These are phyloP conservation scores for Drosophila repleta DNA, from an alignment of 1,140 invertebrate genomes.

Conservation along the genomic window DNA sequence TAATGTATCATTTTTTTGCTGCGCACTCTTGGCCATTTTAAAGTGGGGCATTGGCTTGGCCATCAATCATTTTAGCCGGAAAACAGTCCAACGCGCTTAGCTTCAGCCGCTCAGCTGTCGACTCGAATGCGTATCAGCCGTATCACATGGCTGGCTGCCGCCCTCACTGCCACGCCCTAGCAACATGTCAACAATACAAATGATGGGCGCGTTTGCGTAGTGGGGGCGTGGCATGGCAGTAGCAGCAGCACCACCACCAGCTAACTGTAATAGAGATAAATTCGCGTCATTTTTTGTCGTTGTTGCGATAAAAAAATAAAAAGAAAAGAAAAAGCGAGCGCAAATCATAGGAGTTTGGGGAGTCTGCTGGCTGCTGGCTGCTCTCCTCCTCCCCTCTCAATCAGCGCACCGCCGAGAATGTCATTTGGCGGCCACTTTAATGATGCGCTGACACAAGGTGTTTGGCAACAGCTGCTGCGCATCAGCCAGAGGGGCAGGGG, in stretches of 20 bases:
- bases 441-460: constrained; percentile 60
- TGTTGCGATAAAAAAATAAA: constrained; percentile 65
- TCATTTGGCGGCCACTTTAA: constrained; percentile 75
- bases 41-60: constrained; percentile 66
- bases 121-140: constrained; percentile 66
- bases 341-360: constrained; percentile 4
- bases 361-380: not conserved
- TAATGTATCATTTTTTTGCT: constrained; percentile 8
- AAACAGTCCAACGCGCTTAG: constrained; percentile 36
- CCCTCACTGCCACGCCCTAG: constrained; percentile 10
- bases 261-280: constrained; percentile 82
- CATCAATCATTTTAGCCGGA: constrained; percentile 74
- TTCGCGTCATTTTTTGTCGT: constrained; percentile 77
- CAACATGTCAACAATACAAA: constrained; percentile 79
- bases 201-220: constrained; percentile 67
- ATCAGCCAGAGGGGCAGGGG: constrained; percentile 17
- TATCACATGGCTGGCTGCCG: constrained; percentile 53
- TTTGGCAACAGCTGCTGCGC: constrained; percentile 59
- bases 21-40: constrained; percentile 53
- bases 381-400: constrained; percentile 25
- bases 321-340: constrained; percentile 28
- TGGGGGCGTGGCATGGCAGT: constrained; percentile 60
- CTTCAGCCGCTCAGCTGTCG: constrained; percentile 66
- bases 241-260: constrained; percentile 29
- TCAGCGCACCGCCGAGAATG: constrained; percentile 60